phyloP scores from a whole-genome alignment of 2,888 invertebrate species.

The Pheosia tremula region DNA sequence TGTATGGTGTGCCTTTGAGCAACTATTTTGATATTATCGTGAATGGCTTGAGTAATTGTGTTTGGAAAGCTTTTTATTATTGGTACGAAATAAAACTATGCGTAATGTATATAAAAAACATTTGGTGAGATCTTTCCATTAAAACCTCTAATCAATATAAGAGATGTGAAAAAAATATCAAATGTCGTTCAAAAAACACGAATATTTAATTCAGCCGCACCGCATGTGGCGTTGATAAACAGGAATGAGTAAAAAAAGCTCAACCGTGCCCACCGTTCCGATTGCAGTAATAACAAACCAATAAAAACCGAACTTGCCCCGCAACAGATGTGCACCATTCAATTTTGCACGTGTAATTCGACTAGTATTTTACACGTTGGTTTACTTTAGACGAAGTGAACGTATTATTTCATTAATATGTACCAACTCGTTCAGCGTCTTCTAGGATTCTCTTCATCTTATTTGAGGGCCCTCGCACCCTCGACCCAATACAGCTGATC shows the following conservation, averaged over 20 bases:
- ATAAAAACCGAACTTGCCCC: conserved; percentile 61
- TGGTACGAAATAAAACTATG: not conserved
- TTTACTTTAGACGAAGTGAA: not conserved
- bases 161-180: not conserved
- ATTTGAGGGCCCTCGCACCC: no score
- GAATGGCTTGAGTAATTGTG: conserved; percentile 14
- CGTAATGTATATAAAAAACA: not conserved
- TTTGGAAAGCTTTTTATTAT: conserved; percentile 8
- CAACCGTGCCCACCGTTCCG: conserved; percentile 49
- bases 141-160: not conserved
- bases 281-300: conserved; percentile 75
- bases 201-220: conserved; percentile 46
- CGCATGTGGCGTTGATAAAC: conserved; percentile 59
- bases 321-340: conserved; percentile 72
- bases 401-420: no score
- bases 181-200: conserved; percentile 25
- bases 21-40: conserved; percentile 25
- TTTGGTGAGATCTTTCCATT: not conserved
- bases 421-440: no score
- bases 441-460: no score
- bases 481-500: no score
- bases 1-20: conserved; percentile 22
- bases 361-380: conserved; percentile 10
- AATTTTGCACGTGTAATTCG: conserved; percentile 68
- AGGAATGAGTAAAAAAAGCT: conserved; percentile 62